Percentiles rank a stretch among this genome's conserved stretches.
Conservation (phyloP, 1,140 invertebrate genomes). For the Condylostylus longicornis region DNA sequence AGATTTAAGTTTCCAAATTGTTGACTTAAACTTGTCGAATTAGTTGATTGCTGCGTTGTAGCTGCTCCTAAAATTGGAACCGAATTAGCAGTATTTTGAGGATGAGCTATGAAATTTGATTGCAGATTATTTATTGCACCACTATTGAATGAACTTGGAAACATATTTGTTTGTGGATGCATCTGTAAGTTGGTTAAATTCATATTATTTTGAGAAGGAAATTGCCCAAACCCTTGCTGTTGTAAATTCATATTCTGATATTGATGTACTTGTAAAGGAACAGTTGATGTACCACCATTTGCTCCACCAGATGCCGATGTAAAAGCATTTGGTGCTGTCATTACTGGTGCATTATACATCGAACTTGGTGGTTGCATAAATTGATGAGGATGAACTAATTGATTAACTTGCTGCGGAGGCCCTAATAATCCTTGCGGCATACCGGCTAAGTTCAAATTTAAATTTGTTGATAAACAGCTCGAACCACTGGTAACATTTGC, state of each 20-base stretch:
- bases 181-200: not conserved
- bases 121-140: not conserved
- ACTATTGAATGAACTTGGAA: not conserved
- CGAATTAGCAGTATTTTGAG: conserved; percentile 3
- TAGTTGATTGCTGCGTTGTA: conserved; percentile 12
- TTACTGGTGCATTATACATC: conserved; percentile 30
- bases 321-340: conserved; percentile 29
- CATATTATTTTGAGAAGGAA: not conserved
- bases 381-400: conserved; percentile 15
- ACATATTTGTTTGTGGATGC: not conserved
- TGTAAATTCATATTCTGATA: conserved; percentile 4
- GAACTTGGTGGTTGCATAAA: conserved; percentile 32
- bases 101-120: not conserved
- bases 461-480: not conserved
- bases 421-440: conserved; percentile 25
- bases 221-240: not conserved
- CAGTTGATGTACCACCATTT: conserved; percentile 7
- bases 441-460: conserved; percentile 15
- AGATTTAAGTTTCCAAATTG: conserved; percentile 32
- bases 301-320: conserved; percentile 16
- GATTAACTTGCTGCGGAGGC: conserved; percentile 18
- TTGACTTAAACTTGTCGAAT: conserved; percentile 16
- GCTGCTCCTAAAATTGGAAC: conserved; percentile 13
- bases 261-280: conserved; percentile 7
- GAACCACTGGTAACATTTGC: too few species aligned